Conservation (phyloP, 2,888 invertebrate species). For the Dicycla oo region DNA sequence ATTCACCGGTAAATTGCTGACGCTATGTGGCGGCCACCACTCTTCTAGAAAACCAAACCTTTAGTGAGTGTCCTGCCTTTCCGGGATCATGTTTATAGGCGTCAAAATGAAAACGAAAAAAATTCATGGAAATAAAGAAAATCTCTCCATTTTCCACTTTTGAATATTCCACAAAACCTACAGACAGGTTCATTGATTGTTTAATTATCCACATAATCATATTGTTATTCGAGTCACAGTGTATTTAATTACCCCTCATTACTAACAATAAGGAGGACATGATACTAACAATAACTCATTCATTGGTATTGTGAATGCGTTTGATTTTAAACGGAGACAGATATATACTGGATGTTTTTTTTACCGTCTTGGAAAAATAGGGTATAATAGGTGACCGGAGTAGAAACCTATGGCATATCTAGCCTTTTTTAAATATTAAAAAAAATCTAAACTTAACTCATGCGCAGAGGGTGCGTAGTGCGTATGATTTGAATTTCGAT, state of each 20-base stretch:
- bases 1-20: background rate
- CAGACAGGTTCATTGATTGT: constrained; percentile 65
- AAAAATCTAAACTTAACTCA: no score
- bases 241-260: constrained; percentile 74
- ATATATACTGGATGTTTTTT: no score
- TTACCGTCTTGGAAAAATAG: no score
- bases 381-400: no score
- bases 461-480: no score
- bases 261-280: constrained; percentile 69
- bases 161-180: constrained; percentile 27
- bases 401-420: no score
- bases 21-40: background rate
- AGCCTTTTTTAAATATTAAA: no score
- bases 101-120: background rate
- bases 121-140: background rate
- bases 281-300: constrained; percentile 70
- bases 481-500: no score
- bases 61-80: background rate
- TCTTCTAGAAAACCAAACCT: background rate
- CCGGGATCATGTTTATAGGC: background rate
- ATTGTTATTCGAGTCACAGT: constrained; percentile 71
- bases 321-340: constrained; percentile 34
- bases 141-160: background rate
- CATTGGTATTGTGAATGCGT: constrained; percentile 57
- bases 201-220: constrained; percentile 63